Percentiles rank a stretch among this genome's conserved stretches.
These are phyloP conservation scores for Lordiphosa mommai DNA, from an alignment of 1,140 invertebrate genomes.

Conservation along the genomic window DNA sequence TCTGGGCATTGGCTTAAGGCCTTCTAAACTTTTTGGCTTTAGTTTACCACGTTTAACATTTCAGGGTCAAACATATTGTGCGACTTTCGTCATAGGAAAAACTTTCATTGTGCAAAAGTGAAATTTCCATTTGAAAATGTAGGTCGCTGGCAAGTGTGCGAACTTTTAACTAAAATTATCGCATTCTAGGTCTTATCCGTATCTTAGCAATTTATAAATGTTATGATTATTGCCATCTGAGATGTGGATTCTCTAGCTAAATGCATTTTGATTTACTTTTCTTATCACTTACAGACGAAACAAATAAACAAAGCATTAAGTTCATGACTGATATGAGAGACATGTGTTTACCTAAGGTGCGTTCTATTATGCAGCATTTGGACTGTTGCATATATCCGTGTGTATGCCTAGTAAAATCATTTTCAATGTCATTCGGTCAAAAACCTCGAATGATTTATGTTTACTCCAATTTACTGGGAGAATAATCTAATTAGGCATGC, in stretches of 20 bases:
- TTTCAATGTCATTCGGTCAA: too few species aligned
- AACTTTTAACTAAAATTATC: background rate
- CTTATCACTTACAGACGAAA: conserved; percentile 34
- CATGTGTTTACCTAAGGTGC: too few species aligned
- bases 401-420: too few species aligned
- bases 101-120: conserved; percentile 33
- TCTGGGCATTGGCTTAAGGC: too few species aligned
- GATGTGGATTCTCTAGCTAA: conserved; percentile 7
- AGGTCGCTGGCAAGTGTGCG: conserved; percentile 10
- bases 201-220: conserved; percentile 34
- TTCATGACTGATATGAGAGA: conserved; percentile 47
- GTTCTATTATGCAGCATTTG: too few species aligned
- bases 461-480: too few species aligned
- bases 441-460: too few species aligned
- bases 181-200: conserved; percentile 23
- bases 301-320: conserved; percentile 18
- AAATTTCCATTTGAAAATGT: conserved; percentile 20
- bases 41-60: conserved; percentile 1
- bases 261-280: conserved; percentile 37
- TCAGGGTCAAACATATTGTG: background rate
- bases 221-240: conserved; percentile 40
- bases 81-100: conserved; percentile 5
- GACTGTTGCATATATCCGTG: too few species aligned
- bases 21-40: background rate
- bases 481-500: too few species aligned